Evolutionary conservation across 2,888 invertebrate species (phyloP).

Genomic region (Argyra leucocephala): DNA sequence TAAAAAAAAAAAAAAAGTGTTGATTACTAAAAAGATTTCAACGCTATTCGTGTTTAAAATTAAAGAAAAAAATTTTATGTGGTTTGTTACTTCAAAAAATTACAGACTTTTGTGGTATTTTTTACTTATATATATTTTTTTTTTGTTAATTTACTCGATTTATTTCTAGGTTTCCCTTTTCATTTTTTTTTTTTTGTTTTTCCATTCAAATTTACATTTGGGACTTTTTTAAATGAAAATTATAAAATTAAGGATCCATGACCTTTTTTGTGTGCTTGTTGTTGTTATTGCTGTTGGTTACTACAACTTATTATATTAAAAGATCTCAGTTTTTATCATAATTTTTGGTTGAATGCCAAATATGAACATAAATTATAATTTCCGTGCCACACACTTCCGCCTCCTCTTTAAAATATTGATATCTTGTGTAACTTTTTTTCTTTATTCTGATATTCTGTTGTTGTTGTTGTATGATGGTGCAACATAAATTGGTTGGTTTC

Average conservation of each 20-base stretch:
- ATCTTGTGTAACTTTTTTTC: not conserved
- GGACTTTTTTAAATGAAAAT: not conserved
- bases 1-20: not conserved
- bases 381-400: constrained; percentile 1
- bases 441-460: not conserved
- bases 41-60: not conserved
- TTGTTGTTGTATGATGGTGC: not conserved
- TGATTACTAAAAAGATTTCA: not conserved
- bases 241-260: constrained; percentile 1
- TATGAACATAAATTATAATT: not conserved
- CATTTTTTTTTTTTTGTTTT: not conserved
- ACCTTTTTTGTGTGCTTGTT: not conserved
- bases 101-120: not conserved
- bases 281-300: not conserved
- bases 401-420: not conserved
- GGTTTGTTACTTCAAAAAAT: not conserved
- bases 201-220: not conserved
- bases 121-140: no score
- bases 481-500: not conserved
- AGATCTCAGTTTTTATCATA: not conserved
- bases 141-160: no score
- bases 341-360: not conserved
- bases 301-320: no score
- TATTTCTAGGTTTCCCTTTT: not conserved
- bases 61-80: not conserved